Evolutionary conservation across 2,888 invertebrate species (phyloP).

Genomic region (Nephrocerus scutellatus): DNA sequence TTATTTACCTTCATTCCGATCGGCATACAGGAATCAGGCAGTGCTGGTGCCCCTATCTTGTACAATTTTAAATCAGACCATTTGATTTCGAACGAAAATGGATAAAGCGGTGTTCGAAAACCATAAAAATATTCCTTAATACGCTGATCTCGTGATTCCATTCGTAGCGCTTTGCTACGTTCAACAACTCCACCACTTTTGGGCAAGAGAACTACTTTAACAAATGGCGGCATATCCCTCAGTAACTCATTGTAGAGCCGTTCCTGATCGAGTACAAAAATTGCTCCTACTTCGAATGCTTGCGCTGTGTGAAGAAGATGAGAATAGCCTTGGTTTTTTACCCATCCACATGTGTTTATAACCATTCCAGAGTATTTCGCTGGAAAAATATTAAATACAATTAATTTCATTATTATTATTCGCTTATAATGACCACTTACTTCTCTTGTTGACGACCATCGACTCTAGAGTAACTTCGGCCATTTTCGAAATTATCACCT

Average conservation of each 20-base stretch:
- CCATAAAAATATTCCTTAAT: conserved; percentile 97
- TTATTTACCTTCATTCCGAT: conserved; percentile 79
- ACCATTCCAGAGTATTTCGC: conserved; percentile 83
- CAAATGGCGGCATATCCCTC: conserved; percentile 87
- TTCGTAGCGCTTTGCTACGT: conserved; percentile 63
- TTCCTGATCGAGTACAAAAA: conserved; percentile 94
- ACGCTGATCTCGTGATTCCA: conserved; percentile 69
- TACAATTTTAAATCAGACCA: conserved; percentile 83
- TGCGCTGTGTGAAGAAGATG: conserved; percentile 81
- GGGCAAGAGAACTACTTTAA: conserved; percentile 84
- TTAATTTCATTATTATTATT: not conserved
- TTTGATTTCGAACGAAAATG: conserved; percentile 90
- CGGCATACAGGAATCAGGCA: conserved; percentile 95
- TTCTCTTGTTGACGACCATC: conserved; percentile 79
- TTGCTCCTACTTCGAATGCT: conserved; percentile 92
- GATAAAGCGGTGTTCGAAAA: conserved; percentile 69
- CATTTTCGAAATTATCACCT: conserved; percentile 72
- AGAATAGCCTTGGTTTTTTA: conserved; percentile 85
- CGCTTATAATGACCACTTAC: conserved; percentile 45
- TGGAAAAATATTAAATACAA: conserved; percentile 33
- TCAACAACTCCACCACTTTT: conserved; percentile 98
- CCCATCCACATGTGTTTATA: conserved; percentile 98
- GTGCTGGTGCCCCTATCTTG: conserved; percentile 87
- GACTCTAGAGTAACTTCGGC: conserved; percentile 80
- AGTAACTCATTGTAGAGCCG: conserved; percentile 89